Conservation (phyloP, 2,113 vertebrate species). For the Datnioides undecimradiatus region DNA sequence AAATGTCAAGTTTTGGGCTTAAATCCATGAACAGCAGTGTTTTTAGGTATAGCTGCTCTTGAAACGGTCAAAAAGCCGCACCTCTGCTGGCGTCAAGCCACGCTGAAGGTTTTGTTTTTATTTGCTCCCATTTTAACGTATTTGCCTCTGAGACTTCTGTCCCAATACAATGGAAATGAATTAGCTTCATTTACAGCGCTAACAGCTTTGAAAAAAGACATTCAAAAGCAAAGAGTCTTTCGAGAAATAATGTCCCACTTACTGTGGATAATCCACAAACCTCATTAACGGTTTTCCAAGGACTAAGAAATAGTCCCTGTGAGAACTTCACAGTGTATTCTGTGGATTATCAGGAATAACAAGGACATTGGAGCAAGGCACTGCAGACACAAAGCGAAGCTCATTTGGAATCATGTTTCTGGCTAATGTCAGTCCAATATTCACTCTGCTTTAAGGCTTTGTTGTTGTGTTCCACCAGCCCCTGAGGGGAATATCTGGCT, state of each 20-base stretch:
- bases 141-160: neutral
- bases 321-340: neutral
- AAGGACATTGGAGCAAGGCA: neutral
- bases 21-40: too few relatives aligned
- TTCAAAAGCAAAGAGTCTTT: neutral
- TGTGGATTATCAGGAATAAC: neutral
- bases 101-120: neutral
- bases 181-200: neutral
- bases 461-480: neutral
- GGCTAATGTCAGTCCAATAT: neutral
- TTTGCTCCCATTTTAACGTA: neutral
- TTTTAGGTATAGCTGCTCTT: too few relatives aligned
- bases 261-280: neutral
- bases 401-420: neutral
- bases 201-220: neutral
- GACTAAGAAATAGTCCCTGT: neutral
- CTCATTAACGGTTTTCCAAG: neutral
- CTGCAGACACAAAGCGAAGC: neutral
- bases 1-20: too few relatives aligned
- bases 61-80: neutral
- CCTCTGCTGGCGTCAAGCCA: neutral
- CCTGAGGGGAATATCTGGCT: neutral
- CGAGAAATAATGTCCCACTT: neutral
- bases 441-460: neutral
- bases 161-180: neutral